A percentile compares a stretch with the other conserved stretches of the same genome.
Conservation (phyloP, 2,113 vertebrate genomes). For the Elanus axillaris region DNA sequence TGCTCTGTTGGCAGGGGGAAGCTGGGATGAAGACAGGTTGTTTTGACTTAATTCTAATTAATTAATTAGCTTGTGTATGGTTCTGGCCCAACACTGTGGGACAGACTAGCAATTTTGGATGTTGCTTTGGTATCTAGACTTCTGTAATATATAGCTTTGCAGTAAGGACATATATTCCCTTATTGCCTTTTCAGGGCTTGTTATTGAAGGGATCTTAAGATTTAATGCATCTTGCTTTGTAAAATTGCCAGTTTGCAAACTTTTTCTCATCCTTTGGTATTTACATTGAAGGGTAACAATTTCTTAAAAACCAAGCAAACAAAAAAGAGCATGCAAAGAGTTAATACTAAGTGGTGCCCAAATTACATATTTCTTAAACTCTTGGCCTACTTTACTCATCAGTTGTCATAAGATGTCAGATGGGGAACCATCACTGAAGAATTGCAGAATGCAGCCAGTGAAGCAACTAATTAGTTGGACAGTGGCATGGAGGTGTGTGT, state of each 20-base stretch:
- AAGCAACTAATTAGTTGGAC: conserved; percentile 77
- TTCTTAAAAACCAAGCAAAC: not conserved
- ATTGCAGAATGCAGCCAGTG: conserved; percentile 66
- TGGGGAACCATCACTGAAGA: conserved; percentile 67
- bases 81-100: not conserved
- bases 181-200: not conserved
- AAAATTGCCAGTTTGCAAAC: not conserved
- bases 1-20: not conserved
- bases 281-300: not conserved
- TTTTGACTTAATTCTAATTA: conserved; percentile 34
- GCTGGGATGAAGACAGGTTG: not conserved
- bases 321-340: conserved; percentile 24
- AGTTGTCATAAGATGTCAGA: conserved; percentile 73
- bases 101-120: not conserved
- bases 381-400: conserved; percentile 74
- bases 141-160: not conserved
- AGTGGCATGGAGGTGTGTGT: conserved; percentile 68
- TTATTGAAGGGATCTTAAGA: not conserved
- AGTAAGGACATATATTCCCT: not conserved
- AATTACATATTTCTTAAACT: conserved; percentile 69
- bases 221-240: not conserved
- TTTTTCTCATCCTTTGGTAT: not conserved
- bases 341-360: conserved; percentile 61
- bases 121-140: not conserved
- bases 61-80: not conserved